Conservation (phyloP, 2,888 invertebrate genomes). For the Penaeus monodon region DNA sequence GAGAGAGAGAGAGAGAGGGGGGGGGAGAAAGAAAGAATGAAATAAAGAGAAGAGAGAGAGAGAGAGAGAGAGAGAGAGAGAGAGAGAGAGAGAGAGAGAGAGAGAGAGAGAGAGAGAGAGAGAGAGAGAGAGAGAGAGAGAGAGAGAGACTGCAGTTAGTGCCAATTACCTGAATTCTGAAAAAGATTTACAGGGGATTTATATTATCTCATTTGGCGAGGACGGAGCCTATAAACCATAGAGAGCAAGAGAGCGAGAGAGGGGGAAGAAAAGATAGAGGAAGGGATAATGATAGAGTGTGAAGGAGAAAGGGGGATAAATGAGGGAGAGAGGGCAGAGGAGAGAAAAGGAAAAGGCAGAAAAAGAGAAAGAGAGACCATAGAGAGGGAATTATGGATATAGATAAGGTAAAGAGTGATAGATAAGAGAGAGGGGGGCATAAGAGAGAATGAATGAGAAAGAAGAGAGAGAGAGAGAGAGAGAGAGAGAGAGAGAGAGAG, state of each 20-base stretch:
- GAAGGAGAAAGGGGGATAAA: not conserved
- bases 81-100: not conserved
- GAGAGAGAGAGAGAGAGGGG: not conserved
- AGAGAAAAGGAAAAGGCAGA: not conserved
- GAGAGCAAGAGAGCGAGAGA: not conserved
- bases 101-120: conserved; percentile 13
- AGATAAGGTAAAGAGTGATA: not conserved
- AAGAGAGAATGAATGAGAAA: not conserved
- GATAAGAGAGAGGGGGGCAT: not conserved
- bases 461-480: too few species aligned
- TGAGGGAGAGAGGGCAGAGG: not conserved
- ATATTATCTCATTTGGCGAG: not conserved
- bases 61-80: not conserved
- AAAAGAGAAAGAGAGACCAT: not conserved
- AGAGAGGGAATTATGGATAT: not conserved
- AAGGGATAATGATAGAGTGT: not conserved
- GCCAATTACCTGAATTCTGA: not conserved
- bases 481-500: too few species aligned
- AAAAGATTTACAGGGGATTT: not conserved
- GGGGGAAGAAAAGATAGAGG: not conserved
- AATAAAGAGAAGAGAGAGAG: not conserved
- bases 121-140: not conserved
- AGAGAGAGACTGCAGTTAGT: not conserved
- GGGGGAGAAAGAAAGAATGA: not conserved
- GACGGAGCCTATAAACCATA: too few species aligned